phyloP scores from a whole-genome alignment of 2,888 invertebrate genomes.

The Tinea pellionella region DNA sequence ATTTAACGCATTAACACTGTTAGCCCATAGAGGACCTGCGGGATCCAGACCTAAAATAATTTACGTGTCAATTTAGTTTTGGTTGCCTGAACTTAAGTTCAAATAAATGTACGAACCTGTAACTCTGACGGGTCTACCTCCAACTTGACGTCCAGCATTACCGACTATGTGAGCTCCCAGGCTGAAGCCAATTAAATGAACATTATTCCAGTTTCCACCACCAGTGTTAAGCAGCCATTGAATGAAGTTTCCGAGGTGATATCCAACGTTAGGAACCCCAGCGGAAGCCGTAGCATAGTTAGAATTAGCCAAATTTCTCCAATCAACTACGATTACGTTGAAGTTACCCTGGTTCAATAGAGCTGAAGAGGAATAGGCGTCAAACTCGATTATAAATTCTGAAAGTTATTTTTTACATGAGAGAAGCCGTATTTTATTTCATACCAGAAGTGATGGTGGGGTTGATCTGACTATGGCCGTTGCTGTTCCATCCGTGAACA shows the following conservation, averaged over 20 bases:
- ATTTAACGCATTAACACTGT: conserved; percentile 28
- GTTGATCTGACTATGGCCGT: conserved; percentile 25
- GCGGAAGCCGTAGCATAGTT: conserved; percentile 19
- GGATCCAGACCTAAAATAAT: conserved; percentile 35
- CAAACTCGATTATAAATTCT: too few relatives aligned
- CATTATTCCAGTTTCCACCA: conserved; percentile 31
- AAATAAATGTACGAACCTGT: conserved; percentile 23
- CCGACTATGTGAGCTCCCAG: conserved; percentile 44
- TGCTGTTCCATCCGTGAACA: conserved; percentile 35
- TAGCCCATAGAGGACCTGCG: conserved; percentile 38
- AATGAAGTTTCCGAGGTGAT: conserved; percentile 28
- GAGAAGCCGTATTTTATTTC: not conserved
- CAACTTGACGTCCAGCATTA: conserved; percentile 29
- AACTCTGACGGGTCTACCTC: conserved; percentile 24
- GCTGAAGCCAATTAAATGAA: conserved; percentile 41
- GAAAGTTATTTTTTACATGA: not conserved
- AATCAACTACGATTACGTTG: conserved; percentile 38
- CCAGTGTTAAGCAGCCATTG: conserved; percentile 29
- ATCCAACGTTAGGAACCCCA: conserved; percentile 24
- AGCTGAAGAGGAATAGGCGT: conserved; percentile 21
- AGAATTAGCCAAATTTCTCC: conserved; percentile 25
- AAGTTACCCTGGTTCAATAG: conserved; percentile 26
- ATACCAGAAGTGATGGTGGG: conserved; percentile 23
- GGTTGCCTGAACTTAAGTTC: conserved; percentile 12
- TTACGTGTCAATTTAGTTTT: not conserved